phyloP scores from a whole-genome alignment of 2,113 vertebrate genomes.

The Halichoerus grypus region DNA sequence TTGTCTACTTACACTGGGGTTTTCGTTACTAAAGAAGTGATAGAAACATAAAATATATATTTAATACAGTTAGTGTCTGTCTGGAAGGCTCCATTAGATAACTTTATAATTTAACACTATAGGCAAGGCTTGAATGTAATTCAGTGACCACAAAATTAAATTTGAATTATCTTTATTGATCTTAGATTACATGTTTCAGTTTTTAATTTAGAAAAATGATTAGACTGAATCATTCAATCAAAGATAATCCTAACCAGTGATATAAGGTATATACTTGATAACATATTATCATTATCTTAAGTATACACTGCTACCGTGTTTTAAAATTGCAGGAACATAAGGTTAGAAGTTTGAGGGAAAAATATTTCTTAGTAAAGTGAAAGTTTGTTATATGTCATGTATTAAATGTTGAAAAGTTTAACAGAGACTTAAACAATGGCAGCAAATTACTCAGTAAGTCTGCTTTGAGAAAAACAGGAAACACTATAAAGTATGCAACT shows the following conservation, averaged over 20 bases:
- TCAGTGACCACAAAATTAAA: slow-evolving; percentile 37
- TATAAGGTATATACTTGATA: not conserved
- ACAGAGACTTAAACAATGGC: not conserved
- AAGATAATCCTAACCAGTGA: not conserved
- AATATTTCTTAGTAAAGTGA: not conserved
- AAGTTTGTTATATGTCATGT: not conserved
- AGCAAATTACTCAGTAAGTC: not conserved
- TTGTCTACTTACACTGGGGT: not conserved
- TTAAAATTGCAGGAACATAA: not conserved
- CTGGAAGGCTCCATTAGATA: not conserved
- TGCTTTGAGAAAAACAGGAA: not conserved
- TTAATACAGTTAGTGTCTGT: not conserved
- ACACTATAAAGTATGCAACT: not conserved
- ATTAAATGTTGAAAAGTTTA: slow-evolving; percentile 25
- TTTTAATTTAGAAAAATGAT: slow-evolving; percentile 33
- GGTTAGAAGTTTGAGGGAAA: not conserved
- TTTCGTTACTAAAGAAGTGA: not conserved
- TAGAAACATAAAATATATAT: not conserved
- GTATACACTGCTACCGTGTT: not conserved
- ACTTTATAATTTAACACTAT: not conserved
- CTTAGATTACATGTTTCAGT: not conserved
- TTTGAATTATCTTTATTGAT: slow-evolving; percentile 17
- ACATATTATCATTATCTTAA: not conserved
- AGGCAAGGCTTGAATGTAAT: not conserved
- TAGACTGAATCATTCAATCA: not conserved